Evolutionary conservation across 1,140 invertebrate genomes (phyloP), one percentile per base, ranked within the genome.

Genomic region (Pogonognathellus flavescens): DNA sequence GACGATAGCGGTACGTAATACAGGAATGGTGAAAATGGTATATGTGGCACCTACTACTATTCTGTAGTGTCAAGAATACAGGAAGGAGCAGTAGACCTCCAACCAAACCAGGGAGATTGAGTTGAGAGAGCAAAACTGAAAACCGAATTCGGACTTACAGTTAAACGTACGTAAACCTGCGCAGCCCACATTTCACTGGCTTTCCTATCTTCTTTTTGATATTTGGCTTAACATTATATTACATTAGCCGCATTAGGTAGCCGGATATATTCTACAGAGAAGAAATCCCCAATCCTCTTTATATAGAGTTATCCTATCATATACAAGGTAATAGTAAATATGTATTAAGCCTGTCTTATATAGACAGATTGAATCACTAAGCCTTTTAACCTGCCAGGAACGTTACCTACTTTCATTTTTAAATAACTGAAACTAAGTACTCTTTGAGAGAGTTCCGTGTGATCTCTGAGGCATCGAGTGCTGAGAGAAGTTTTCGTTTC

Each of bases 401-500:
- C 62, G 11, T 14, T 66, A 31, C 62, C 13, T 14, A 66, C 7
- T 66, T 25, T 25, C 22, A 66, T 66, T 66, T 66, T 66, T 66
- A 66, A 66, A 66, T 66, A 66, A 66, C 18, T 66, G 25, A 66
- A 66, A 66, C 62, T 31, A 66, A 66, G 62, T 66, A 66, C 70
- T 49, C 41, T 49, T 8, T 49, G 41, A 41, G 49, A 76, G n/a
- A 50, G 70, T 50, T 76, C 31, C 49, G 41, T 76, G 41, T 76
- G 70, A 76, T 76, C 31, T 50, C 25, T 76, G 41, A 41, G 31
- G 41, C 31, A 76, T 50, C n/a, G 70, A 76, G 70, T 76, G 70
- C 70, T 76, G 70, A 76, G 70, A 76, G 70, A 76, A 76, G 70
- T 76, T 76, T 72, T 76, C 70, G 70, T 76, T 76, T 76, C 25